Percentiles rank a stretch among this genome's conserved stretches.
Conservation (phyloP, 2,797 vertebrate genomes). For the Anomalospiza imberbis region DNA sequence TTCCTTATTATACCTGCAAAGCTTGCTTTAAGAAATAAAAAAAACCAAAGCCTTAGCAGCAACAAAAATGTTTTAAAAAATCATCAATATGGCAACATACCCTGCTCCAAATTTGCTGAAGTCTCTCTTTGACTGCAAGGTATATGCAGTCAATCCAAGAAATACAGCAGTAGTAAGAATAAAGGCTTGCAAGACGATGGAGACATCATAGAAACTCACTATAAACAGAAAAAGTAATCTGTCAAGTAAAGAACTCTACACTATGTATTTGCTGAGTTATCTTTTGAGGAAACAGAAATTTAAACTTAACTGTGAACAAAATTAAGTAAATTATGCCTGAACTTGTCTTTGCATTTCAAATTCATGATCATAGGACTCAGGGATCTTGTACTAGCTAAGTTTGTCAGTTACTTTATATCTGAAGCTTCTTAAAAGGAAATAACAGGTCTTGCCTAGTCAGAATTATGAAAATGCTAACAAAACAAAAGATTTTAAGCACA, state of each 20-base stretch:
- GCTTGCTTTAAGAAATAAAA: not conserved
- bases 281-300: not conserved
- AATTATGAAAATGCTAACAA: not conserved
- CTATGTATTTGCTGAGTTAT: not conserved
- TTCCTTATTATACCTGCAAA: not conserved
- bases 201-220: constrained; percentile 92
- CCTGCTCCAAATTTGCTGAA: constrained; percentile 92
- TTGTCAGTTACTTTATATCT: not conserved
- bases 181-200: constrained; percentile 87
- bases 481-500: not conserved
- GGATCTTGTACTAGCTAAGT: not conserved
- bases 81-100: constrained; percentile 71
- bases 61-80: not conserved
- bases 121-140: constrained; percentile 93
- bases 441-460: not conserved
- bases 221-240: constrained; percentile 40
- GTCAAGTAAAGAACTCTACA: not conserved
- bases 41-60: not conserved
- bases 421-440: not conserved
- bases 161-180: constrained; percentile 89
- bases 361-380: not conserved
- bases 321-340: not conserved
- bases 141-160: constrained; percentile 86
- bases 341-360: not conserved
- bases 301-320: not conserved